Evolutionary conservation across 1,140 invertebrate genomes (phyloP).

Genomic region (Zaprionus taronus): DNA sequence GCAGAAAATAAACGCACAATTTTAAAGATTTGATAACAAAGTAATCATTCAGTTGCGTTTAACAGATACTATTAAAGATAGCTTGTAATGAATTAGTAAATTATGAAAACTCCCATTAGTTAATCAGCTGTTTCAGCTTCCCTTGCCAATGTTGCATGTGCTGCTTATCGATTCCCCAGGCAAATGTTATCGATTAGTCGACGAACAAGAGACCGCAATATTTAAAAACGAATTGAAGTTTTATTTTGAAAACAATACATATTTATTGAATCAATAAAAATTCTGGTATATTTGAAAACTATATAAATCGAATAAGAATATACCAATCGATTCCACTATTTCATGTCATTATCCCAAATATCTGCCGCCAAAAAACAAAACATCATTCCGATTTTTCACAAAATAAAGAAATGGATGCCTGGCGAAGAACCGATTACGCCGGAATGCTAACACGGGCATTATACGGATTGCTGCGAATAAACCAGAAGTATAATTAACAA

Average conservation of each 20-base stretch:
- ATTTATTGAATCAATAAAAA: neutral
- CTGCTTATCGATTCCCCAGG: neutral
- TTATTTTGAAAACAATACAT: neutral
- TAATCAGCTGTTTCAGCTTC: neutral
- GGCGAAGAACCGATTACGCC: slow-evolving; percentile 54
- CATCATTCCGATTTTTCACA: slow-evolving; percentile 43
- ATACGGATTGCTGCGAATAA: slow-evolving; percentile 60
- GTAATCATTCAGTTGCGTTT: neutral
- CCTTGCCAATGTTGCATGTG: neutral
- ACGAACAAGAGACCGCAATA: neutral
- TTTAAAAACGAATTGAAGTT: neutral
- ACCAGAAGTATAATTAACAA: slow-evolving; percentile 2
- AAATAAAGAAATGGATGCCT: slow-evolving; percentile 62
- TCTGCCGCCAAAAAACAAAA: slow-evolving; percentile 54
- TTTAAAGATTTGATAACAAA: neutral
- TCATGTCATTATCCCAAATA: slow-evolving; percentile 30
- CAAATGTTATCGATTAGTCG: neutral
- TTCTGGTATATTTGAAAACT: neutral
- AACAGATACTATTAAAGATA: neutral
- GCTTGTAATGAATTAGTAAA: neutral
- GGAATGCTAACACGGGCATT: slow-evolving; percentile 53
- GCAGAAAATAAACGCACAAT: no score
- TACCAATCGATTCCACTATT: neutral
- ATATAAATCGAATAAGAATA: neutral
- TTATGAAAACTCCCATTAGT: neutral